phyloP scores from a whole-genome alignment of 2,888 invertebrate genomes.

The Anoplius nigerrimus region DNA sequence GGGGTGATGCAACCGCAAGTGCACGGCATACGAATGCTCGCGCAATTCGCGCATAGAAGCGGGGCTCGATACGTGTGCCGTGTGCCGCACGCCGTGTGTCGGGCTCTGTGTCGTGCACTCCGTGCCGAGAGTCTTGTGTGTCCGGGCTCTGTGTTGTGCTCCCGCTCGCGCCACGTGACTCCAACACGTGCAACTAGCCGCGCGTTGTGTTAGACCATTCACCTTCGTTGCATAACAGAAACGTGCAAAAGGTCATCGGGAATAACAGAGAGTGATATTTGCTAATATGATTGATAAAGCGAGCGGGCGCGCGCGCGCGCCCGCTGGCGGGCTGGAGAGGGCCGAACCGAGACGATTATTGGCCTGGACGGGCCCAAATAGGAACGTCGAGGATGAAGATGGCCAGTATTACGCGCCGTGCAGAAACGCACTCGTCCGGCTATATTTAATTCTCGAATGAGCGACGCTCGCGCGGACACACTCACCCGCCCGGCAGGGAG shows the following conservation, averaged over 20 bases:
- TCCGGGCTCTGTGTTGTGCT: background rate
- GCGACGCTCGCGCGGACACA: too few species aligned
- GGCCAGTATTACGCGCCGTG: too few species aligned
- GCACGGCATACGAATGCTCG: constrained; percentile 40
- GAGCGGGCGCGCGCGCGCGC: background rate
- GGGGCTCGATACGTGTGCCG: constrained; percentile 2
- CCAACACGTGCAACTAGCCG: constrained; percentile 51
- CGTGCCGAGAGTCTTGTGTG: constrained; percentile 7
- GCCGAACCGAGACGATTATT: background rate
- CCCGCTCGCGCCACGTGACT: constrained; percentile 51
- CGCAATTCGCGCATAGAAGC: constrained; percentile 39
- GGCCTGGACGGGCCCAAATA: background rate
- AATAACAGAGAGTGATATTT: constrained; percentile 55
- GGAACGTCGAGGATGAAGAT: background rate
- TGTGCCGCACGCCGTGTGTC: constrained; percentile 15
- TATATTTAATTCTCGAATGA: too few species aligned
- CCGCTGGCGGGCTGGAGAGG: background rate
- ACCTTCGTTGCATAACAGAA: constrained; percentile 58
- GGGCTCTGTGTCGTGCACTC: too few species aligned
- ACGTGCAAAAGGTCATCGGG: constrained; percentile 55
- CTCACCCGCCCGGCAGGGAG: too few species aligned
- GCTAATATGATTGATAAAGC: constrained; percentile 57
- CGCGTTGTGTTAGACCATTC: constrained; percentile 57
- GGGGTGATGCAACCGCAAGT: constrained; percentile 49
- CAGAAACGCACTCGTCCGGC: too few species aligned